Evolutionary conservation across 1,140 invertebrate species (phyloP).

Genomic region (Orchesella cincta): DNA sequence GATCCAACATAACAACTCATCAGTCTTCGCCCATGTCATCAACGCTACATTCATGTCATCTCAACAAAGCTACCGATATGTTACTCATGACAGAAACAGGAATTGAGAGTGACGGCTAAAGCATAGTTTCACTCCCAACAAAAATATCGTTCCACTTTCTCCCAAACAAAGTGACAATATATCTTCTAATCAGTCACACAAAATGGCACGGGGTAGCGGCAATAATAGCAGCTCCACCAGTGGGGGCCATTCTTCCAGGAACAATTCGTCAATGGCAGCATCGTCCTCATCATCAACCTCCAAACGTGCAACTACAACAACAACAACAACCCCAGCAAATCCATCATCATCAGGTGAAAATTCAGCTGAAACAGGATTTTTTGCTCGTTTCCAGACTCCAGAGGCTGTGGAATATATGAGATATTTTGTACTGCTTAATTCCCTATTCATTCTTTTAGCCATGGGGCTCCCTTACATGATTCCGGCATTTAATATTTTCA

Average conservation of each 20-base stretch:
- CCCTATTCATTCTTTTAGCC: constrained; percentile 19
- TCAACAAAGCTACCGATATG: too few species aligned
- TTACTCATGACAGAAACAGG: too few species aligned
- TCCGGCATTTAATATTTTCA: neutral
- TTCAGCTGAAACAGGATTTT: neutral
- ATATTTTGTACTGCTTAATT: constrained; percentile 32
- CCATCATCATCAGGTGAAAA: constrained; percentile 23
- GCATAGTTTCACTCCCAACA: too few species aligned
- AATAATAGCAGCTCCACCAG: neutral
- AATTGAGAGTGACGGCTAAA: too few species aligned
- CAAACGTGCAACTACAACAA: neutral
- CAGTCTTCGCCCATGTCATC: too few species aligned
- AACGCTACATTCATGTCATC: too few species aligned
- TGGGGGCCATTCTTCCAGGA: neutral
- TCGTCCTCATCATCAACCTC: neutral
- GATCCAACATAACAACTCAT: too few species aligned
- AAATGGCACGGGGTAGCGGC: neutral
- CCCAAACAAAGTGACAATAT: neutral
- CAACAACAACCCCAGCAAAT: neutral
- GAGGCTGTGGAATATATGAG: constrained; percentile 34
- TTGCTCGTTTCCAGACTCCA: constrained; percentile 22
- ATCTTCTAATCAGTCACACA: neutral
- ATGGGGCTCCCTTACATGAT: constrained; percentile 8
- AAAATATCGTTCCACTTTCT: too few species aligned
- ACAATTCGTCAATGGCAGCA: neutral